Percentiles rank a stretch among this genome's conserved stretches.
These are phyloP conservation scores for Phataginus tricuspis DNA, from an alignment of 2,797 vertebrate species.

Conservation along the genomic window DNA sequence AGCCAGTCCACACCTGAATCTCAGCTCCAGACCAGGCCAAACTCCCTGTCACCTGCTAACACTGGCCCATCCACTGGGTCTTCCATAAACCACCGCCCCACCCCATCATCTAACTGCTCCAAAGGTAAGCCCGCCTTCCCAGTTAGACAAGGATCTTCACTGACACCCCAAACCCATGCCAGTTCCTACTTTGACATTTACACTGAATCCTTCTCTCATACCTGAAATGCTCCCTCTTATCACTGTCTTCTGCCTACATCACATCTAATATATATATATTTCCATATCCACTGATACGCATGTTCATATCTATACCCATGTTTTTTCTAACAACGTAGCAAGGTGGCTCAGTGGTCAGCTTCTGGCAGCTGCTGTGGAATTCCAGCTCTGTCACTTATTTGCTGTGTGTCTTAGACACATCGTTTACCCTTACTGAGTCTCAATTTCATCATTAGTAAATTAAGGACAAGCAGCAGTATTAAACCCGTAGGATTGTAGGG, in stretches of 20 bases:
- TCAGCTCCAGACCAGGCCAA: neutral
- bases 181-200: neutral
- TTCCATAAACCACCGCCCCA: neutral
- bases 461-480: neutral
- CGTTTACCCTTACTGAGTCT: neutral
- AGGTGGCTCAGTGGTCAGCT: neutral
- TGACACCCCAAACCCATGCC: too few species aligned
- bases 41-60: neutral
- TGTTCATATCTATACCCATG: neutral
- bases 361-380: neutral
- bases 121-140: neutral
- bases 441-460: neutral
- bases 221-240: neutral
- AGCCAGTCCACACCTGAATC: neutral
- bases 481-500: neutral
- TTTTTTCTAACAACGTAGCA: neutral
- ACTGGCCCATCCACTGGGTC: neutral
- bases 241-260: neutral
- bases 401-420: neutral
- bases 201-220: neutral
- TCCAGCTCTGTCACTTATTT: neutral
- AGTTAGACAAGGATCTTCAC: neutral
- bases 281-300: too few species aligned
- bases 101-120: neutral
- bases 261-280: fast-evolving